phyloP scores from a whole-genome alignment of 53 echinoderm and acorn worm genomes.

The Astropecten irregularis region DNA sequence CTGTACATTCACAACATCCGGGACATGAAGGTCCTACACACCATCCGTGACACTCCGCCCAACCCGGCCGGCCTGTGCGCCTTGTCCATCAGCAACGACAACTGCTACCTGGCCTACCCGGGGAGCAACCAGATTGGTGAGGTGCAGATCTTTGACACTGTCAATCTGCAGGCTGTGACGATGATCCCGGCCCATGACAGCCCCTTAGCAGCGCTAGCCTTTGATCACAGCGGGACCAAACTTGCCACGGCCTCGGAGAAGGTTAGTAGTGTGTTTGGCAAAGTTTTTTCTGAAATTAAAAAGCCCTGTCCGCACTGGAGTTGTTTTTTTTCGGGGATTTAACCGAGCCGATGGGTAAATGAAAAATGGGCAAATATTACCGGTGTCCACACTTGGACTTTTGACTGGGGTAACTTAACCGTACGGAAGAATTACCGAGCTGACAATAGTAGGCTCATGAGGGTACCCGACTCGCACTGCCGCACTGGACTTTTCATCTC shows the following conservation, averaged over 20 bases:
- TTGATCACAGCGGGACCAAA: conserved; percentile 91
- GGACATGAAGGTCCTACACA: conserved; percentile 99
- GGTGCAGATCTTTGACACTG: conserved; percentile 99
- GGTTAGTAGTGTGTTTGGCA: conserved; percentile 63
- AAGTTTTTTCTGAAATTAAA: neutral
- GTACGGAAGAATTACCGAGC: no score
- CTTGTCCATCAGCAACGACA: conserved; percentile 88
- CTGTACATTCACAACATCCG: conserved; percentile 99
- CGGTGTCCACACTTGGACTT: no score
- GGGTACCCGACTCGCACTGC: no score
- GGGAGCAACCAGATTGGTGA: conserved; percentile 99
- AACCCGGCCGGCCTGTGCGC: conserved; percentile 92
- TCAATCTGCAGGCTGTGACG: conserved; percentile 95
- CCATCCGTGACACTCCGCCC: conserved; percentile 98
- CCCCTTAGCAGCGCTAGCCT: conserved; percentile 91
- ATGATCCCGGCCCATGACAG: conserved; percentile 99
- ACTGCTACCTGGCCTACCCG: conserved; percentile 98
- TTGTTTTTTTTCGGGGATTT: no score
- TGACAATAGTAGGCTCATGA: no score
- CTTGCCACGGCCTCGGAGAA: conserved; percentile 98
- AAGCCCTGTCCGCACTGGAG: neutral
- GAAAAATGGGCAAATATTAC: no score
- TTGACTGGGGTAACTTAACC: no score
- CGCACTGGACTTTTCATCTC: no score
- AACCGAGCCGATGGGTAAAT: no score